Conservation (phyloP, 2,113 vertebrate species). For the Setophaga coronata region DNA sequence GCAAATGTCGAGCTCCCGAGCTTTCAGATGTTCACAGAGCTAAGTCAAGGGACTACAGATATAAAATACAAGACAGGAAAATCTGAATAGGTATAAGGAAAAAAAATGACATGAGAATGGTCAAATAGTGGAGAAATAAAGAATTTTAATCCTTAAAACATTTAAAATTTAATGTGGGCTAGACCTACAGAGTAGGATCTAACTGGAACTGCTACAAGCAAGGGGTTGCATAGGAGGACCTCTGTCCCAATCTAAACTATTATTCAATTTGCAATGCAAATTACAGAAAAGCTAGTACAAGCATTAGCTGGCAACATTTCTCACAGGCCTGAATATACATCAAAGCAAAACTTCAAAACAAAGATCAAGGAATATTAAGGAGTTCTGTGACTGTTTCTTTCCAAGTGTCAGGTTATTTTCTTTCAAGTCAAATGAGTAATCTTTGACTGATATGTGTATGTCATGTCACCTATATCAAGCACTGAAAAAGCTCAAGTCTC, state of each 20-base stretch:
- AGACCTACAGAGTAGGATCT: not conserved
- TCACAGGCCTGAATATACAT: not conserved
- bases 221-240: not conserved
- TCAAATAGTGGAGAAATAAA: not conserved
- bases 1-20: not conserved
- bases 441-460: not conserved
- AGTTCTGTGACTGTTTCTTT: not conserved
- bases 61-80: not conserved
- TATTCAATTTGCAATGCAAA: not conserved
- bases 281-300: not conserved
- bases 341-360: slow-evolving; percentile 47
- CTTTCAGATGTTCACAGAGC: not conserved
- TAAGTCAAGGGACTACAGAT: not conserved
- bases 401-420: not conserved
- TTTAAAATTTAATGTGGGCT: not conserved
- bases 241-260: not conserved
- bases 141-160: not conserved
- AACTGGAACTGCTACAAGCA: not conserved
- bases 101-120: not conserved
- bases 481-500: not conserved
- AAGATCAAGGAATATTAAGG: slow-evolving; percentile 2
- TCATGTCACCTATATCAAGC: not conserved
- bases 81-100: not conserved
- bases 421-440: not conserved
- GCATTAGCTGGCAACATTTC: not conserved